These are phyloP conservation scores for Poecile montanus DNA, from an alignment of 2,797 vertebrate genomes.

Conservation along the genomic window DNA sequence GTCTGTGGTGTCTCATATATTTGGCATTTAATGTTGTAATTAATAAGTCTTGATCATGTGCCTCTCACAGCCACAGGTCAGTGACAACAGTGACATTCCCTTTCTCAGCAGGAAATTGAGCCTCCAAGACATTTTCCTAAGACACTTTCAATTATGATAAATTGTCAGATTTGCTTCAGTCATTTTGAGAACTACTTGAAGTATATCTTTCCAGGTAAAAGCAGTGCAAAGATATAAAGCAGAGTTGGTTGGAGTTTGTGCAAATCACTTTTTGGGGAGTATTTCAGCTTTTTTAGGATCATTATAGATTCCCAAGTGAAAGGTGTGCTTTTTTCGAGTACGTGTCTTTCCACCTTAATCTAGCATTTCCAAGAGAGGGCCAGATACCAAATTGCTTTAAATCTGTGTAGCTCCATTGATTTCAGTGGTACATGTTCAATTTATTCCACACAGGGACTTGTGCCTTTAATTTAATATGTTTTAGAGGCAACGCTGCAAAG, in stretches of 20 bases:
- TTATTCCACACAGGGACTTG: neutral
- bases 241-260: neutral
- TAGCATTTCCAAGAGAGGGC: slow-evolving; percentile 21
- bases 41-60: slow-evolving; percentile 59
- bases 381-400: slow-evolving; percentile 37
- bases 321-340: slow-evolving; percentile 5
- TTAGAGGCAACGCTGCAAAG: slow-evolving; percentile 5
- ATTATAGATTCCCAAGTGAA: slow-evolving; percentile 13
- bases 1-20: slow-evolving; percentile 36
- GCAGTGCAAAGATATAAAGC: neutral
- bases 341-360: slow-evolving; percentile 16
- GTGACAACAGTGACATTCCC: slow-evolving; percentile 62
- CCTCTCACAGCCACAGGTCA: slow-evolving; percentile 38
- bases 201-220: slow-evolving; percentile 11
- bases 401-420: slow-evolving; percentile 45
- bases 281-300: neutral
- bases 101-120: slow-evolving; percentile 62
- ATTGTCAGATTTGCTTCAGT: slow-evolving; percentile 59
- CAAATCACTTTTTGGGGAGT: neutral
- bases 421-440: slow-evolving; percentile 16
- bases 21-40: slow-evolving; percentile 69
- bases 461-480: slow-evolving; percentile 17
- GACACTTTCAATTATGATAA: slow-evolving; percentile 64
- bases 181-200: slow-evolving; percentile 41
- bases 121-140: slow-evolving; percentile 60